Evolutionary conservation across 1,140 invertebrate species (phyloP).

Genomic region (Brachionus paranguensis): DNA sequence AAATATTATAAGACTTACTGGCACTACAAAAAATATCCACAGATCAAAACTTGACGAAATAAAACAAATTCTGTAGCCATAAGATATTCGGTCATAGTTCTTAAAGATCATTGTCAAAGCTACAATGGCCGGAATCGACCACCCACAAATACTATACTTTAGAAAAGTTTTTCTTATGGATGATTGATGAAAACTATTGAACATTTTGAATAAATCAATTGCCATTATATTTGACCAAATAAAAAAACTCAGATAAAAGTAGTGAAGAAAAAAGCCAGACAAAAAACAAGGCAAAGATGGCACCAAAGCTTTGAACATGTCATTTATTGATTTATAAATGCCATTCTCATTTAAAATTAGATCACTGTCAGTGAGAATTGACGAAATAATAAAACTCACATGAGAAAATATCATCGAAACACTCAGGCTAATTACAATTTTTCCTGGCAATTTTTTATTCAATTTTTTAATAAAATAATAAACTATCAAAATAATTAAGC

Average conservation of each 20-base stretch:
- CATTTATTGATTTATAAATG: background rate
- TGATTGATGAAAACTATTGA: background rate
- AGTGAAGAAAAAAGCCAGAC: background rate
- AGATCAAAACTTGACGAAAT: background rate
- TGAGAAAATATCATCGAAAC: background rate
- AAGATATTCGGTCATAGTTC: background rate
- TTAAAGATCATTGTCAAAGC: background rate
- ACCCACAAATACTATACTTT: background rate
- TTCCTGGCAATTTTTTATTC: background rate
- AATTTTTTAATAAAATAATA: background rate
- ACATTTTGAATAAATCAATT: background rate
- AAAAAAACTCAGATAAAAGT: background rate
- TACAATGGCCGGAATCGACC: background rate
- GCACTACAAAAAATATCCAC: background rate
- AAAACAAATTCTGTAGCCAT: background rate
- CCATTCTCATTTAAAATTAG: background rate
- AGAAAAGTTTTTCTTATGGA: background rate
- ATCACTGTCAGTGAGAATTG: background rate
- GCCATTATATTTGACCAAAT: conserved; percentile 6
- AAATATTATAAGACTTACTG: background rate
- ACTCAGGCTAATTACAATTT: background rate
- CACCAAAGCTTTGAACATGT: background rate
- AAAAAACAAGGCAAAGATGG: background rate
- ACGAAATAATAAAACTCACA: background rate
- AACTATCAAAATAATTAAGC: background rate